Evolutionary conservation across 35 echinoderm and acorn worm genomes (phyloP).

Genomic region (Anneissia japonica): DNA sequence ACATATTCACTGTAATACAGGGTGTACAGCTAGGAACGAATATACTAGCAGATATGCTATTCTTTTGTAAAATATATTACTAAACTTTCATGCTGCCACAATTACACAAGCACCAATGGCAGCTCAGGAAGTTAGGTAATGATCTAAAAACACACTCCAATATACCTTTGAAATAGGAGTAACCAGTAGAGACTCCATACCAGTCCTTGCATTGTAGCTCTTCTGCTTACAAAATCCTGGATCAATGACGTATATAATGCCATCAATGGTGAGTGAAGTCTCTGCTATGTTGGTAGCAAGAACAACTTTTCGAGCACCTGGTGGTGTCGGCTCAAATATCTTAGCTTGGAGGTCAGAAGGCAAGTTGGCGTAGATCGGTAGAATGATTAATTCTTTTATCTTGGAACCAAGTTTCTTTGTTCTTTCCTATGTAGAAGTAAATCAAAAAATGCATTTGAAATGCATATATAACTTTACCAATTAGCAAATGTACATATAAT

Average conservation of each 20-base stretch:
- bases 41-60: no score
- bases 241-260: conserved; percentile 92
- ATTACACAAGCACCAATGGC: no score
- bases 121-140: no score
- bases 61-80: no score
- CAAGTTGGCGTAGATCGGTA: conserved; percentile 88
- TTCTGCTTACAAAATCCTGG: conserved; percentile 95
- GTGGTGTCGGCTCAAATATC: conserved; percentile 95
- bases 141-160: no score
- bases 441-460: background rate
- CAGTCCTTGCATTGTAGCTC: conserved; percentile 94
- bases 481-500: no score
- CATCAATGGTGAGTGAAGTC: conserved; percentile 89
- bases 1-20: no score
- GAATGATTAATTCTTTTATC: conserved; percentile 79
- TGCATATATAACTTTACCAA: no score
- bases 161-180: conserved; percentile 96
- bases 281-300: conserved; percentile 96
- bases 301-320: conserved; percentile 75
- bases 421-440: conserved; percentile 50
- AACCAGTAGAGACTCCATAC: conserved; percentile 89
- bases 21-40: no score
- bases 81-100: no score
- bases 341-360: conserved; percentile 90
- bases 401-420: conserved; percentile 74